phyloP scores from a whole-genome alignment of 30 jellyfish, hydroid and myxozoan genomes.

The Turritopsis dohrnii region DNA sequence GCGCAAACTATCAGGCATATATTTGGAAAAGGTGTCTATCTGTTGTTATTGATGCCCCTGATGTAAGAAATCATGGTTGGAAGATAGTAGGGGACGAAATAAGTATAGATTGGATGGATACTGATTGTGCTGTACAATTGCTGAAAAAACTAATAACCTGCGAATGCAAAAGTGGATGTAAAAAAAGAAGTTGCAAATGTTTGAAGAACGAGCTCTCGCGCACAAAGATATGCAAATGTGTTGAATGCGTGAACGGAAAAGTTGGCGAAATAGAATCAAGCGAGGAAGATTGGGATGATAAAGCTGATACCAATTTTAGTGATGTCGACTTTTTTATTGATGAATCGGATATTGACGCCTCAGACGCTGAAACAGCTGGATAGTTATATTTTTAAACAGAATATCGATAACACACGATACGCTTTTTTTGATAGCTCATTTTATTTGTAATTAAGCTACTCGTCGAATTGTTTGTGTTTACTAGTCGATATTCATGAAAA shows the following conservation, averaged over 20 bases:
- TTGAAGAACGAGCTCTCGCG: constrained; percentile 25
- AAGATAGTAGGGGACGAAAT: constrained; percentile 27
- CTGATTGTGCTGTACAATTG: not conserved
- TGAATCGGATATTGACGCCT: not conserved
- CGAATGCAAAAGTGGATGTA: constrained; percentile 50
- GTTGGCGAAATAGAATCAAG: not conserved
- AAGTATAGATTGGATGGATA: constrained; percentile 45
- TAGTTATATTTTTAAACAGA: not conserved
- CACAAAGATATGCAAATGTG: constrained; percentile 44
- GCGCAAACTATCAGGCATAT: constrained; percentile 44
- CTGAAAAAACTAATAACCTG: not conserved
- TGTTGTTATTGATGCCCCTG: constrained; percentile 37
- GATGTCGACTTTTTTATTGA: constrained; percentile 14
- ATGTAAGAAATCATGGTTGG: constrained; percentile 46
- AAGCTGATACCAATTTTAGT: no score
- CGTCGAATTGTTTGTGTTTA: no score
- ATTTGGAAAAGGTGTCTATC: constrained; percentile 40
- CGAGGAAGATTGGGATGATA: not conserved
- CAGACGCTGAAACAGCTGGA: not conserved
- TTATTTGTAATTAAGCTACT: no score
- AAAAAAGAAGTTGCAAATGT: constrained; percentile 48
- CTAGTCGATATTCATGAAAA: not conserved
- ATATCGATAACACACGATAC: no score
- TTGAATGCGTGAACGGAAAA: constrained; percentile 29
- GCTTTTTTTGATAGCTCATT: no score